Percentiles rank a stretch among this genome's conserved stretches.
Evolutionary conservation across 1,140 invertebrate genomes (phyloP).

Genomic region (Marisa cornuarietis): DNA sequence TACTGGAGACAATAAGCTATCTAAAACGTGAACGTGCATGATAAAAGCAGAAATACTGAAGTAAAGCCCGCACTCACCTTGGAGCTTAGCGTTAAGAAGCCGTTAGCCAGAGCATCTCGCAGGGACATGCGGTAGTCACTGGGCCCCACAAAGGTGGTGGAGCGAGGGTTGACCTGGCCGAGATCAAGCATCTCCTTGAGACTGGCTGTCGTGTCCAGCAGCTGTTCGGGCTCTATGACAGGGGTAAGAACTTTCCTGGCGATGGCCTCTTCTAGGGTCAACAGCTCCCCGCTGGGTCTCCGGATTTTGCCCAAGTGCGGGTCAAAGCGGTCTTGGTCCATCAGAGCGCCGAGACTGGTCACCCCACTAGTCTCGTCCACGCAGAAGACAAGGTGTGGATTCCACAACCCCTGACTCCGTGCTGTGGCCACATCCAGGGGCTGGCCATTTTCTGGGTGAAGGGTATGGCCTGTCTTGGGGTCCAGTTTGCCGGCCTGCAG

Average conservation of each 20-base stretch:
- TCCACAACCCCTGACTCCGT: slow-evolving; percentile 41
- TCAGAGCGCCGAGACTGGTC: slow-evolving; percentile 46
- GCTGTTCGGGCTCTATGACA: slow-evolving; percentile 45
- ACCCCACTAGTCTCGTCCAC: slow-evolving; percentile 54
- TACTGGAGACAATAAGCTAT: too few relatives aligned
- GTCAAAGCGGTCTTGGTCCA: slow-evolving; percentile 70
- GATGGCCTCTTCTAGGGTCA: slow-evolving; percentile 82
- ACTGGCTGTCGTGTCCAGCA: slow-evolving; percentile 48
- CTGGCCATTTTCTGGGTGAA: slow-evolving; percentile 41
- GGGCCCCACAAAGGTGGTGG: slow-evolving; percentile 56
- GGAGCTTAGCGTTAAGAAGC: slow-evolving; percentile 69
- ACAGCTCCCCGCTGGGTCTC: slow-evolving; percentile 75
- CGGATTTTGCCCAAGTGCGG: slow-evolving; percentile 76
- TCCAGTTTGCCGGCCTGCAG: slow-evolving; percentile 76
- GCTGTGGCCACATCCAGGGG: slow-evolving; percentile 70
- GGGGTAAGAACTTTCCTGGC: slow-evolving; percentile 76
- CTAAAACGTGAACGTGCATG: neutral
- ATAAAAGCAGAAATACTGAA: neutral
- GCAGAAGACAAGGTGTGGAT: slow-evolving; percentile 53
- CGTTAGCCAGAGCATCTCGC: slow-evolving; percentile 58
- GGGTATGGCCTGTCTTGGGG: slow-evolving; percentile 45
- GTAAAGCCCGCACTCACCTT: slow-evolving; percentile 63
- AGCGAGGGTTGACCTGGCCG: slow-evolving; percentile 54
- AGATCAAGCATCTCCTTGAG: slow-evolving; percentile 56
- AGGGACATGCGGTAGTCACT: slow-evolving; percentile 56